Evolutionary conservation across 2,888 invertebrate species (phyloP).

Genomic region (Allophyes oxyacanthae): DNA sequence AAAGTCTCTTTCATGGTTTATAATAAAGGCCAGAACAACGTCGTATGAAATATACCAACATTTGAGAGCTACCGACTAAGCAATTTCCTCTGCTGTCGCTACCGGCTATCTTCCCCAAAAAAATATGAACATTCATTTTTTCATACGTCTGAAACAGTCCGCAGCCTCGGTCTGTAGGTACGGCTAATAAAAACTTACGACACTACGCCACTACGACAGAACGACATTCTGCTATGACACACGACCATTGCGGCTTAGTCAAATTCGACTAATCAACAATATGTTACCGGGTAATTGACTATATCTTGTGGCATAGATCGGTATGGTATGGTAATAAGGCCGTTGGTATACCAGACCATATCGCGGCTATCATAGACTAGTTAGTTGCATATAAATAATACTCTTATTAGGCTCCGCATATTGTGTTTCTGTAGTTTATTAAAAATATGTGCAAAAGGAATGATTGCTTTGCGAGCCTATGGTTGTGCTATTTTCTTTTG

Average conservation of each 20-base stretch:
- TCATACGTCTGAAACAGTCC: constrained; percentile 66
- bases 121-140: constrained; percentile 73
- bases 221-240: constrained; percentile 44
- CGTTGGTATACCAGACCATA: neutral
- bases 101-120: constrained; percentile 66
- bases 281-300: constrained; percentile 48
- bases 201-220: constrained; percentile 39
- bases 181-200: constrained; percentile 74
- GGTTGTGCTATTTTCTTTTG: neutral
- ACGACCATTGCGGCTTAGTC: constrained; percentile 53
- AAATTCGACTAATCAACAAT: constrained; percentile 56
- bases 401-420: constrained; percentile 31
- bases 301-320: constrained; percentile 34
- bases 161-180: constrained; percentile 67
- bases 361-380: constrained; percentile 24
- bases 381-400: constrained; percentile 45
- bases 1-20: too few relatives aligned
- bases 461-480: neutral
- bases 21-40: too few relatives aligned
- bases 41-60: constrained; percentile 1
- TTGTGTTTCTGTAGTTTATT: constrained; percentile 22
- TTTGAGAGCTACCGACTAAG: constrained; percentile 5
- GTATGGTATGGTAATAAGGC: constrained; percentile 25
- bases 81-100: constrained; percentile 62
- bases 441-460: constrained; percentile 22